Conservation (phyloP, 1,140 invertebrate species). For the Berghia stephanieae region DNA sequence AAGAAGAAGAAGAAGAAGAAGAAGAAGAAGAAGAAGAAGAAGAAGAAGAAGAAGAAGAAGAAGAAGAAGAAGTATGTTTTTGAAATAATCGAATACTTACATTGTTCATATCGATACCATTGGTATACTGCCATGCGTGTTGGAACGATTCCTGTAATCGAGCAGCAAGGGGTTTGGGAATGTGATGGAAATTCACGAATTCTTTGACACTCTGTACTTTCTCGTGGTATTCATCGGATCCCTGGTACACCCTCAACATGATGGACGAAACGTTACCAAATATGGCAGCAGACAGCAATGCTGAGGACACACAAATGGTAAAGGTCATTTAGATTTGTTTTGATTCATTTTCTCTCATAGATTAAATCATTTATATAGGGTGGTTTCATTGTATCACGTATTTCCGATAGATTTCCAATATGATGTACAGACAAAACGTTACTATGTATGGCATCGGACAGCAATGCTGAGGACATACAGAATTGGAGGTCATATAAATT, state of each 20-base stretch:
- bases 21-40: background rate
- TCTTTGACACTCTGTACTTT: conserved; percentile 96
- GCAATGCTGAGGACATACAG: no score
- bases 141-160: conserved; percentile 98
- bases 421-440: no score
- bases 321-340: no score
- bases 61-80: background rate
- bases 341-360: no score
- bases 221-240: conserved; percentile 96
- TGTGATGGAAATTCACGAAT: conserved; percentile 74
- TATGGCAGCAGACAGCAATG: conserved; percentile 99
- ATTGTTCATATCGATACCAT: conserved; percentile 98
- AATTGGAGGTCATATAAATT: no score
- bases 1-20: background rate
- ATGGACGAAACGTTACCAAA: conserved; percentile 99
- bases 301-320: conserved; percentile 71
- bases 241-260: conserved; percentile 96
- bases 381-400: no score
- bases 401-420: no score
- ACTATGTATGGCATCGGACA: no score
- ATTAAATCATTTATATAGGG: no score
- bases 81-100: conserved; percentile 64
- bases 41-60: background rate
- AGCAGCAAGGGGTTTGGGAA: conserved; percentile 95
- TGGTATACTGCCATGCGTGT: conserved; percentile 98